phyloP scores from a whole-genome alignment of 2,113 vertebrate genomes.

The Rhea americana region DNA sequence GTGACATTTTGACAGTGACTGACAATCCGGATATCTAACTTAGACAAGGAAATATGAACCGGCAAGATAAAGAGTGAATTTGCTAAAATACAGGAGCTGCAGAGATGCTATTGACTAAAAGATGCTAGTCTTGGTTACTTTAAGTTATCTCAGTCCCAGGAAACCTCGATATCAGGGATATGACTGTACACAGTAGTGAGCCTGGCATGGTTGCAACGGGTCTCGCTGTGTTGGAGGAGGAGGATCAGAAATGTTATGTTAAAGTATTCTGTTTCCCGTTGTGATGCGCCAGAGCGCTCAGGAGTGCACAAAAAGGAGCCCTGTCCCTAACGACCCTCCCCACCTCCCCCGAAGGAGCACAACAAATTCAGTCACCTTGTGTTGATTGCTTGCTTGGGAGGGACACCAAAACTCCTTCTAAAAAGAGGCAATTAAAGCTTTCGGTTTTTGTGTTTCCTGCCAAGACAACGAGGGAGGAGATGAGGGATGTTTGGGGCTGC shows the following conservation, averaged over 20 bases:
- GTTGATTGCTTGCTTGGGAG: background rate
- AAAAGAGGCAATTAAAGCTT: constrained; percentile 35
- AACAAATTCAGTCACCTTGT: background rate
- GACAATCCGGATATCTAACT: background rate
- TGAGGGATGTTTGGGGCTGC: background rate
- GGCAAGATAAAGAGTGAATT: background rate
- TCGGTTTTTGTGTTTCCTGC: constrained; percentile 25
- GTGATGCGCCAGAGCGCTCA: background rate
- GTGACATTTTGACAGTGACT: background rate
- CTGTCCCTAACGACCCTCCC: background rate
- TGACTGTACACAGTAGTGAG: background rate
- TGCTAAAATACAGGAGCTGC: rapidly evolving
- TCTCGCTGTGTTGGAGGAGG: background rate
- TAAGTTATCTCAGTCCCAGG: background rate
- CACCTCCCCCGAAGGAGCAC: background rate
- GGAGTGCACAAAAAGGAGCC: rapidly evolving
- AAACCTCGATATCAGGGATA: background rate
- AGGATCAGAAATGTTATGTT: background rate
- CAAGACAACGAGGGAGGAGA: background rate
- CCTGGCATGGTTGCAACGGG: background rate
- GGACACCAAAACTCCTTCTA: background rate
- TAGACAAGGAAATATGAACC: background rate
- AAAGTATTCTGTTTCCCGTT: background rate
- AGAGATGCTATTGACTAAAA: background rate
- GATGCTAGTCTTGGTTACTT: background rate